Conservation (phyloP, 30 jellyfish, hydroid and myxozoan species). For the Turritopsis rubra region DNA sequence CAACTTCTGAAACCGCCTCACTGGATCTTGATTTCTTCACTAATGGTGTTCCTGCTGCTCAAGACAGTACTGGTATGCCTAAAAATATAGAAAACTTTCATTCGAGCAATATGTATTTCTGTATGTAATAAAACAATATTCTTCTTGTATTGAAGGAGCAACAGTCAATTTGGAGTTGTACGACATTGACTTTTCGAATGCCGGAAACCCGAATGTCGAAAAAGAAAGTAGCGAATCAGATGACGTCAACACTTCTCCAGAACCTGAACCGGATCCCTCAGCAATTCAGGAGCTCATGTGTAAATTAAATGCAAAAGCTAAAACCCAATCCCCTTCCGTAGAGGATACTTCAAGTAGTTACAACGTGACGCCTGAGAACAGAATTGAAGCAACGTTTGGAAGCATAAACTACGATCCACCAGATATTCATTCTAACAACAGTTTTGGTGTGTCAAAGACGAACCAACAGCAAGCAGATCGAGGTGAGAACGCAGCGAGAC, state of each 20-base stretch:
- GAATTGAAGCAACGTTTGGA: neutral
- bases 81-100: neutral
- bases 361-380: neutral
- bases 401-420: neutral
- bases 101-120: too few relatives aligned
- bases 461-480: neutral
- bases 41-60: slow-evolving; percentile 37
- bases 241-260: neutral
- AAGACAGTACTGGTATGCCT: neutral
- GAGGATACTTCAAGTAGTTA: neutral
- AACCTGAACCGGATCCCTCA: neutral
- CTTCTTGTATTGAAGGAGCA: neutral
- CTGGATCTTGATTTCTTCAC: slow-evolving; percentile 82
- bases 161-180: neutral
- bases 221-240: neutral
- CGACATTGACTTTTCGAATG: neutral
- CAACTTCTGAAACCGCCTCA: slow-evolving; percentile 90
- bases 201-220: neutral
- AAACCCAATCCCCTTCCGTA: neutral
- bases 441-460: neutral
- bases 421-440: neutral
- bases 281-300: neutral
- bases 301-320: neutral
- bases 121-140: too few relatives aligned
- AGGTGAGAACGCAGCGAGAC: neutral